phyloP scores from a whole-genome alignment of 2,888 invertebrate genomes.

The Hylaea fasciaria region DNA sequence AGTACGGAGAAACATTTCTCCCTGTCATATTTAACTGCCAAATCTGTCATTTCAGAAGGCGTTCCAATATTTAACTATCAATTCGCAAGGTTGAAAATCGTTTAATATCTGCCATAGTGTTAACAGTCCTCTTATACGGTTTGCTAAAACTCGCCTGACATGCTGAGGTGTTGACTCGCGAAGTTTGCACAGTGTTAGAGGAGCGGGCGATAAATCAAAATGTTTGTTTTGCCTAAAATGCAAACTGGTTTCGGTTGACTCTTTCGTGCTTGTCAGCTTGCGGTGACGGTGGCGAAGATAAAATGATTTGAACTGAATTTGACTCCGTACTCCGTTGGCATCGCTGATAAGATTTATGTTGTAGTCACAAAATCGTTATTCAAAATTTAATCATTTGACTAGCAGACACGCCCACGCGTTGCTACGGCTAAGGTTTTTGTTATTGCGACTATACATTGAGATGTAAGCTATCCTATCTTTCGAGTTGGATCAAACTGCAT shows the following conservation, averaged over 20 bases:
- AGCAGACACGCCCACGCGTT: too few relatives aligned
- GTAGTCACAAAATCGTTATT: too few relatives aligned
- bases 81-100: too few relatives aligned
- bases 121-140: slow-evolving; percentile 16
- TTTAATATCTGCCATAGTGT: not conserved
- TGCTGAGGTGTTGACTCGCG: slow-evolving; percentile 34
- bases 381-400: too few relatives aligned
- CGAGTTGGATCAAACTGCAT: too few relatives aligned
- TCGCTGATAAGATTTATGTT: not conserved
- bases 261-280: slow-evolving; percentile 23
- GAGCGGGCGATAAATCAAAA: slow-evolving; percentile 40
- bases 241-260: slow-evolving; percentile 20
- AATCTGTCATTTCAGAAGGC: too few relatives aligned
- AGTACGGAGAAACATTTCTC: too few relatives aligned
- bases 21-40: too few relatives aligned
- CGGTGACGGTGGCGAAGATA: slow-evolving; percentile 11
- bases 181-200: slow-evolving; percentile 37
- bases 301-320: slow-evolving; percentile 10
- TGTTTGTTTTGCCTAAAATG: slow-evolving; percentile 39
- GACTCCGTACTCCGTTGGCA: not conserved
- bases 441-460: too few relatives aligned
- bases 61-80: too few relatives aligned
- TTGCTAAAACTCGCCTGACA: slow-evolving; percentile 30
- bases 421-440: too few relatives aligned
- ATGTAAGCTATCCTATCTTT: too few relatives aligned